Evolutionary conservation across 2,797 vertebrate genomes (phyloP).

Genomic region (Petrocephalus schoutedeni): DNA sequence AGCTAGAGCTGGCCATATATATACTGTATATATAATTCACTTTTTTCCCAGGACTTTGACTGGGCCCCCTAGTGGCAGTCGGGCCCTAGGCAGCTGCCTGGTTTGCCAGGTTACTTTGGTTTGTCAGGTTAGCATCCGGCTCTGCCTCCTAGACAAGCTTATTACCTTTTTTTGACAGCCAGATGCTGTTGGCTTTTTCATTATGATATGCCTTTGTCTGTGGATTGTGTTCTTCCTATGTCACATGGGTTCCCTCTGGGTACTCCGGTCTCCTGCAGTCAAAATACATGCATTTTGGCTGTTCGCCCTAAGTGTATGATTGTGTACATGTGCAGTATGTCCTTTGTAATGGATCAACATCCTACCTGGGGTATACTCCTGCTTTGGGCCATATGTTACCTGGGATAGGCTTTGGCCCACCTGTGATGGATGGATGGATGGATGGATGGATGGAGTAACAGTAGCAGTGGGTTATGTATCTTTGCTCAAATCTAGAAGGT

Average conservation of each 20-base stretch:
- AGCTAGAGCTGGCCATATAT: too few relatives aligned
- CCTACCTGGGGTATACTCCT: not conserved
- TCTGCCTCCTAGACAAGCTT: not conserved
- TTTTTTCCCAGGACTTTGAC: too few relatives aligned
- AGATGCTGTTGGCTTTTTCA: not conserved
- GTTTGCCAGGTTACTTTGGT: too few relatives aligned
- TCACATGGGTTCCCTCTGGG: not conserved
- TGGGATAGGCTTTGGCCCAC: too few relatives aligned
- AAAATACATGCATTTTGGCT: not conserved
- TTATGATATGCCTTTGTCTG: not conserved
- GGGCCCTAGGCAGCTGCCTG: too few relatives aligned
- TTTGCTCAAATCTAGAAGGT: not conserved
- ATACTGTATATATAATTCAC: too few relatives aligned
- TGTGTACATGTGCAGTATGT: not conserved
- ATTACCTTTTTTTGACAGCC: not conserved
- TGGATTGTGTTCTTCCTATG: not conserved
- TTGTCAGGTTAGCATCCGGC: not conserved
- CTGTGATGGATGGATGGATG: not conserved
- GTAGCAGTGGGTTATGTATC: not conserved
- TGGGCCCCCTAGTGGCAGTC: too few relatives aligned
- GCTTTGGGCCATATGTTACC: not conserved
- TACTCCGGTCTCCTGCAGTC: not conserved
- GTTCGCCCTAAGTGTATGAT: not conserved
- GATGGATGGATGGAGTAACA: not conserved
- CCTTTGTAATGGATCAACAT: not conserved